Base-by-base conservation (phyloP, 1,140 invertebrate species). In the Drosophila kikkawai region DNA sequence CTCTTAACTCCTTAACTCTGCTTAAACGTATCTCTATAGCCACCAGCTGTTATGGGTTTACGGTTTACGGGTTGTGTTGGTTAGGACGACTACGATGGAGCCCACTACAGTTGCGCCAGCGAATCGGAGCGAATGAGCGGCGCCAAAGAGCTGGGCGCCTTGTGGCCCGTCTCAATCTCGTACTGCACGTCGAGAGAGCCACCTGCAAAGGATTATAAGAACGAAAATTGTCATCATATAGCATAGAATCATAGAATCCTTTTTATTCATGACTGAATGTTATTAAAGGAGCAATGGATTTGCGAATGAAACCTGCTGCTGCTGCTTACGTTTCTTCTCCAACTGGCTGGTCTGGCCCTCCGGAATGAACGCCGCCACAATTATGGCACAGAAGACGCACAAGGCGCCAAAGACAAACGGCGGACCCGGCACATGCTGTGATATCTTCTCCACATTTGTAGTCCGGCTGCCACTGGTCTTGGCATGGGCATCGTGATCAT, bases 371-470 rank as follows among this genome's bases (percentile, higher is more conserved):
- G 97, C 95, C 48, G 98, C 97, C 73, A 99, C 97, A 67, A 99
- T 93, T 83, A 99, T 95, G 36, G 99, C 99, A 93, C 98, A 96
- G 75, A 99, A 96, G 58, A 99, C 99, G 92, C 99, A 95, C 90
- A 99, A 94, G 57, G 99, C 98, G 63, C 99, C 99, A 94, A 99
- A 98, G 36, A 99, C 97, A 94, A 99, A 99, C n/a, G 99, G 99
- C 51, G 99, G 99, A n/a, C 99, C 99, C 50, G 99, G 99, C 80
- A 99, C 96, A 80, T 99, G 93, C 93, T 97, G 94, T 39, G 93
- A 92, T 63, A 94, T 82, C 63, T 76, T 92, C 47, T 93, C 88
- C 29, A 91, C 82, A 47, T 66, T 80, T 29, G 82, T 76, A 34
- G 82, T n/a, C 53, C 70, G 48, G 26, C 64, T 73, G 58, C 65